Evolutionary conservation across 2,113 vertebrate genomes (phyloP).

Genomic region (Bos javanicus): DNA sequence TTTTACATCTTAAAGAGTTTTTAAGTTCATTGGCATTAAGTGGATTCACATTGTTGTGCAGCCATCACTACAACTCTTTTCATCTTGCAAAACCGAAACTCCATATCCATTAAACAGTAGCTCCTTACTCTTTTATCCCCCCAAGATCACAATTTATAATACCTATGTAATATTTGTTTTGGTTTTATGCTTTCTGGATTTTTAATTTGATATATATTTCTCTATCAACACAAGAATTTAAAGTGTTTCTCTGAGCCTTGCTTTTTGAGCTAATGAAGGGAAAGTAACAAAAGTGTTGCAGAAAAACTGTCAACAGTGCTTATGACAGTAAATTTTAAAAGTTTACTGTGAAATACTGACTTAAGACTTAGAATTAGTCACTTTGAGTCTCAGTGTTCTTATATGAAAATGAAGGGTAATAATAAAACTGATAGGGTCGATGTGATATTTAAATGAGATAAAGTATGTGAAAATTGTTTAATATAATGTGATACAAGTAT

Average conservation of each 20-base stretch:
- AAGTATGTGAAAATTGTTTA: conserved; percentile 20
- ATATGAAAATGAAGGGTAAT: neutral
- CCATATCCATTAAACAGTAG: neutral
- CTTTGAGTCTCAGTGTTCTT: neutral
- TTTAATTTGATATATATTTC: neutral
- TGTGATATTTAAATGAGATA: neutral
- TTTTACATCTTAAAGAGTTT: neutral
- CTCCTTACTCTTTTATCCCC: neutral
- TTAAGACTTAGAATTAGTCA: neutral
- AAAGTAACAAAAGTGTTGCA: neutral
- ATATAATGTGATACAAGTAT: neutral
- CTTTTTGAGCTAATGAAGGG: neutral
- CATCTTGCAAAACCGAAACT: neutral
- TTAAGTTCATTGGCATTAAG: neutral
- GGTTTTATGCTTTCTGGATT: neutral
- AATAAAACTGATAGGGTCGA: neutral
- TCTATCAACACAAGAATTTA: neutral
- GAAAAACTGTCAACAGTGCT: neutral
- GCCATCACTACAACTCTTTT: neutral
- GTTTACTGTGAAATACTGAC: neutral
- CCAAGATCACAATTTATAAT: neutral
- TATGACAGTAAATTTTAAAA: neutral
- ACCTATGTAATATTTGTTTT: neutral
- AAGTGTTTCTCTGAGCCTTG: neutral
- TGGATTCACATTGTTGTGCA: neutral